Conservation (phyloP, 2,113 vertebrate species). For the Neotragus moschatus region DNA sequence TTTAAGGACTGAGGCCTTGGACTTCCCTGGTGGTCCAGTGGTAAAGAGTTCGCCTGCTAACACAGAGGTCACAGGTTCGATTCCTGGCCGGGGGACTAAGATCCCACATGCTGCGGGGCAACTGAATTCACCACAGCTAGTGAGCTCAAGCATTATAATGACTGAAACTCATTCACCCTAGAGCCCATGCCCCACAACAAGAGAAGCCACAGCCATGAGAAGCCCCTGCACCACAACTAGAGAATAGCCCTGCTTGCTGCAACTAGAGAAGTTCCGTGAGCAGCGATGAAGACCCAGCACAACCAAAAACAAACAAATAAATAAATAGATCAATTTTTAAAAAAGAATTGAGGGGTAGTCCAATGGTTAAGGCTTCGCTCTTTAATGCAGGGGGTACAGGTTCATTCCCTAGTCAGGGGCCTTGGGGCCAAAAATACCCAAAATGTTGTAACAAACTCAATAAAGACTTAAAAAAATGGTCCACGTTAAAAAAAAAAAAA, state of each 20-base stretch:
- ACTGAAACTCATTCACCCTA: neutral
- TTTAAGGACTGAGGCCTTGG: neutral
- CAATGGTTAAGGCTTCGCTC: neutral
- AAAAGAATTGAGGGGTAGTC: neutral
- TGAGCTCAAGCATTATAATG: neutral
- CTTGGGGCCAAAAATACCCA: neutral
- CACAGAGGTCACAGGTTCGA: neutral
- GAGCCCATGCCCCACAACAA: neutral
- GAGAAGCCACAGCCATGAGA: neutral
- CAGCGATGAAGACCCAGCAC: neutral
- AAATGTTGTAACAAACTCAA: neutral
- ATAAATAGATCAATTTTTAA: accelerated
- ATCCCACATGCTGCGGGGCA: neutral
- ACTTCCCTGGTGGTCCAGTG: neutral
- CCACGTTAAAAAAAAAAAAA: neutral
- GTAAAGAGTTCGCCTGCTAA: neutral
- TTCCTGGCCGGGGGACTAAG: neutral
- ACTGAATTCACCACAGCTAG: neutral
- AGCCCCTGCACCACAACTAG: neutral
- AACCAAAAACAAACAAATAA: neutral
- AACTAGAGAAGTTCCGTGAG: neutral
- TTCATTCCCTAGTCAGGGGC: neutral
- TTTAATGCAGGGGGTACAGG: neutral
- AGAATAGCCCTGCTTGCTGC: neutral
- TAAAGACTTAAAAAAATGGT: neutral